A percentile compares a stretch with the other conserved stretches of the same genome.
Conservation (phyloP, 2,113 vertebrate species). For the Eonycteris spelaea region DNA sequence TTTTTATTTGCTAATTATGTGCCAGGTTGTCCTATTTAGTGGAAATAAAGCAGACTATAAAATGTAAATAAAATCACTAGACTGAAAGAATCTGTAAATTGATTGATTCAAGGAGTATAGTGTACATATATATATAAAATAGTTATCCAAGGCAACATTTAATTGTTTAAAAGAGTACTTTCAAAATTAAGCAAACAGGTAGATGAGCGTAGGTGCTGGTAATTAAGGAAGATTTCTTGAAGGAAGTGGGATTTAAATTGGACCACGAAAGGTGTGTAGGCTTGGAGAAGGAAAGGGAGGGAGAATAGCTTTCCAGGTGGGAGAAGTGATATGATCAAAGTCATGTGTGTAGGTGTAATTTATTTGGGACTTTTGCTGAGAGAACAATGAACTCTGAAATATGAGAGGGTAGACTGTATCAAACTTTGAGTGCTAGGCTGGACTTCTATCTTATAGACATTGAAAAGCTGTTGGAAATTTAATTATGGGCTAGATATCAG, state of each 20-base stretch:
- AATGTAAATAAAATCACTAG: not conserved
- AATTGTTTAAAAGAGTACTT: not conserved
- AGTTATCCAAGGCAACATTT: not conserved
- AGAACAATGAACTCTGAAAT: not conserved
- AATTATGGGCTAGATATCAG: not conserved
- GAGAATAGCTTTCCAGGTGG: not conserved
- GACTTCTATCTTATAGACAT: not conserved
- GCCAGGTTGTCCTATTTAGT: not conserved
- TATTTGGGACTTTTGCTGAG: not conserved
- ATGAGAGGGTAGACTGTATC: not conserved
- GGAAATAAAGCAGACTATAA: not conserved
- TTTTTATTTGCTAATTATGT: not conserved
- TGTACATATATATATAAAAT: not conserved
- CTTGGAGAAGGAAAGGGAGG: not conserved
- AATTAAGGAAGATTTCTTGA: not conserved
- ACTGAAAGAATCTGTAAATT: not conserved
- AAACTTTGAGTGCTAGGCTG: not conserved
- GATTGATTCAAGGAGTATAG: not conserved
- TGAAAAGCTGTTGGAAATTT: not conserved
- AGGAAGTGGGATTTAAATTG: not conserved
- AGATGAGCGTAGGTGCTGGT: not conserved
- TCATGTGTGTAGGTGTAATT: not conserved
- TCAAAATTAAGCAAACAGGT: not conserved
- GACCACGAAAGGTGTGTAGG: not conserved
- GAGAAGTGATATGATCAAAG: not conserved